Evolutionary conservation across 1,140 invertebrate genomes (phyloP).

Genomic region (Anthonomus grandis): DNA sequence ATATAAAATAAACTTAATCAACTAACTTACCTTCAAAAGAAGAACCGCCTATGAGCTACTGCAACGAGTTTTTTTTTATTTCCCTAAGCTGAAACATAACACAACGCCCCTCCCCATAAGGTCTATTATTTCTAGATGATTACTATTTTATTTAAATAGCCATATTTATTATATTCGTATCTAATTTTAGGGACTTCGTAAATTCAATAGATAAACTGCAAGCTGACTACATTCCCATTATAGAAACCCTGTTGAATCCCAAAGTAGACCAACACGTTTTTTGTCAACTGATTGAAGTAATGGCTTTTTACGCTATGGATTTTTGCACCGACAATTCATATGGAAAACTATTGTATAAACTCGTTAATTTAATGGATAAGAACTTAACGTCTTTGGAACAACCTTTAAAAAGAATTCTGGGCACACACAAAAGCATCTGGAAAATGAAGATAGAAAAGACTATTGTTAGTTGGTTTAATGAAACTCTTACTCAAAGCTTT

Average conservation of each 20-base stretch:
- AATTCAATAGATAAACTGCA: conserved; percentile 7
- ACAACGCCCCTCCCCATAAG: not conserved
- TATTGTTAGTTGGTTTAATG: conserved; percentile 18
- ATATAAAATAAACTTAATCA: not conserved
- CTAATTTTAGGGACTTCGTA: conserved; percentile 22
- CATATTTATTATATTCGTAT: not conserved
- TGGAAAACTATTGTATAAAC: conserved; percentile 29
- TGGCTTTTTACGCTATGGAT: conserved; percentile 18
- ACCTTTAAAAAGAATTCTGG: conserved; percentile 26
- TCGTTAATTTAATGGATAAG: conserved; percentile 19
- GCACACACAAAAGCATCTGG: conserved; percentile 26
- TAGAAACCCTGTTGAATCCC: conserved; percentile 22
- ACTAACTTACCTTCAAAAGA: no score
- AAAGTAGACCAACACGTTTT: conserved; percentile 17
- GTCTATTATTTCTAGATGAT: not conserved
- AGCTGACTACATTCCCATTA: conserved; percentile 15
- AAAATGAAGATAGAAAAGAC: conserved; percentile 30
- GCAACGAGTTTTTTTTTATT: no score
- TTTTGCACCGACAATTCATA: conserved; percentile 26
- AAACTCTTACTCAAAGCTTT: conserved; percentile 28
- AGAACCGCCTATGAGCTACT: no score
- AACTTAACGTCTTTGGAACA: conserved; percentile 15
- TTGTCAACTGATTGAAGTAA: conserved; percentile 19
- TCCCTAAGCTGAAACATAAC: no score
- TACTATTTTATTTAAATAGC: not conserved